Evolutionary conservation across 2,797 vertebrate species (phyloP).

Genomic region (Clarias platycephalus): DNA sequence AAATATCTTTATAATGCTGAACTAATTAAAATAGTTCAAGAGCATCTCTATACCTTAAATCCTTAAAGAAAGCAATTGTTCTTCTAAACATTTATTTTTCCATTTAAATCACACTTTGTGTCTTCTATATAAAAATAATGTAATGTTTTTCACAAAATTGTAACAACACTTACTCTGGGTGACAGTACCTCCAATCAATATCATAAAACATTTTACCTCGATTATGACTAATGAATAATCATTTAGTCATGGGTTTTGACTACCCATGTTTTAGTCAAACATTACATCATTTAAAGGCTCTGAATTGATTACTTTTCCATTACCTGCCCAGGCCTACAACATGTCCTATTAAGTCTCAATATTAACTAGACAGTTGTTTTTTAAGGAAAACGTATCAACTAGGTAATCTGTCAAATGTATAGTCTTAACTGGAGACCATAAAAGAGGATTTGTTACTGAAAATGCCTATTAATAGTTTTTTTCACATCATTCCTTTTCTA

Average conservation of each 20-base stretch:
- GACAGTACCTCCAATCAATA: too few species aligned
- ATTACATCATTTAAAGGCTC: too few species aligned
- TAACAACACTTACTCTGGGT: not conserved
- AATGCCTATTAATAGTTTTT: conserved; percentile 39
- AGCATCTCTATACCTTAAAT: not conserved
- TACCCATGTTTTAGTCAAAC: too few species aligned
- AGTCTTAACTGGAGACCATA: not conserved
- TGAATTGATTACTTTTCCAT: too few species aligned
- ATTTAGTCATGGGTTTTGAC: too few species aligned
- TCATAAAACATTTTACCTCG: too few species aligned
- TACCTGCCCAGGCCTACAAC: too few species aligned
- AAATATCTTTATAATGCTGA: not conserved
- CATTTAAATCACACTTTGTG: not conserved
- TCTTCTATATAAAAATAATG: not conserved
- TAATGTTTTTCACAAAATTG: not conserved
- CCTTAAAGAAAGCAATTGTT: not conserved
- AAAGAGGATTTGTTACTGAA: not conserved
- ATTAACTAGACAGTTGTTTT: not conserved
- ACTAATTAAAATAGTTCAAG: too few species aligned
- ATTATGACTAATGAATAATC: too few species aligned
- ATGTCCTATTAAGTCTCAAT: not conserved
- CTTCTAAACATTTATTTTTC: not conserved
- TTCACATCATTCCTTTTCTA: not conserved
- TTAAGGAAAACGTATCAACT: not conserved
- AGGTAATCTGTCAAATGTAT: not conserved